phyloP scores from a whole-genome alignment of 2,113 vertebrate genomes.

The Galemys pyrenaicus region DNA sequence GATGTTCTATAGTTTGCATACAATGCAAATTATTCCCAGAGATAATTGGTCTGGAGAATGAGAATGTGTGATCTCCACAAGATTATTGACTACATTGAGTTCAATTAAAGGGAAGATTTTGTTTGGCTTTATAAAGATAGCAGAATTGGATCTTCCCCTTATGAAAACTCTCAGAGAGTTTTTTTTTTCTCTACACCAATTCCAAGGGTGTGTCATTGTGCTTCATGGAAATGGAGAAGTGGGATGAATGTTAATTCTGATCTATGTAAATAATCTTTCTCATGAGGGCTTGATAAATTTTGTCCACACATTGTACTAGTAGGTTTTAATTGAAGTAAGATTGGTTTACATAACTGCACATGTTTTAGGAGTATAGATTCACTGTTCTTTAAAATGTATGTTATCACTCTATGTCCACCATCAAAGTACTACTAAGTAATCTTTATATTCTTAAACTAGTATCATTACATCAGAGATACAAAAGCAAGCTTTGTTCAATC shows the following conservation, averaged over 20 bases:
- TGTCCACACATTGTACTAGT: not conserved
- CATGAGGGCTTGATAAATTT: not conserved
- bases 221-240: slow-evolving; percentile 32
- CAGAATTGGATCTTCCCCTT: not conserved
- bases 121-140: not conserved
- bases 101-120: not conserved
- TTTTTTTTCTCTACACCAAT: not conserved
- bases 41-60: slow-evolving; percentile 2
- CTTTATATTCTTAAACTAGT: slow-evolving; percentile 42
- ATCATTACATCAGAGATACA: slow-evolving; percentile 43
- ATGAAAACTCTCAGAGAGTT: not conserved
- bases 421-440: slow-evolving; percentile 10
- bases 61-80: not conserved
- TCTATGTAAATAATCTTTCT: not conserved
- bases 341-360: too few relatives aligned
- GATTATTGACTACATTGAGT: slow-evolving; percentile 14
- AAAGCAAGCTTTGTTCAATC: slow-evolving; percentile 47
- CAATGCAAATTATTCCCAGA: not conserved
- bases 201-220: not conserved
- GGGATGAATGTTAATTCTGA: not conserved
- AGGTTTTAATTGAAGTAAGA: too few relatives aligned
- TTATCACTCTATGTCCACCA: too few relatives aligned
- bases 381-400: too few relatives aligned
- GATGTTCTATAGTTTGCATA: slow-evolving; percentile 23
- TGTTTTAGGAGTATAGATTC: too few relatives aligned